Conservation (phyloP, 2,113 vertebrate species). For the Corydoras maculifer region DNA sequence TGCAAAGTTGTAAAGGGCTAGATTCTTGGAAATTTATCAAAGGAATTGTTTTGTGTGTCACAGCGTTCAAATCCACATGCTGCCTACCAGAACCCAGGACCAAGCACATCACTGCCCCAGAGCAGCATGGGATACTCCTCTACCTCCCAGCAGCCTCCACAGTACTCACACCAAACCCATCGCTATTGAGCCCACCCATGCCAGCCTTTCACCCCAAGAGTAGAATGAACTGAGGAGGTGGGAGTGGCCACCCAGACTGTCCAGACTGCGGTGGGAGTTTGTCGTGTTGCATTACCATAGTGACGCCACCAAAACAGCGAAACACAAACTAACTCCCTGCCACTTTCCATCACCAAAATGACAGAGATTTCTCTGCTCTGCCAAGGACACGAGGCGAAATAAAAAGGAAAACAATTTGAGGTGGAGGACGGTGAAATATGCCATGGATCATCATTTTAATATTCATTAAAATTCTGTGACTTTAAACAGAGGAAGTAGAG, state of each 20-base stretch:
- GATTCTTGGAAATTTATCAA: too few relatives aligned
- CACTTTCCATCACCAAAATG: slow-evolving; percentile 12
- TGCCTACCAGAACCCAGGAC: slow-evolving; percentile 99
- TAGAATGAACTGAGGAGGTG: slow-evolving; percentile 63
- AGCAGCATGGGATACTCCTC: slow-evolving; percentile 99
- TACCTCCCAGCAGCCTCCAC: slow-evolving; percentile 99
- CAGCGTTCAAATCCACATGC: slow-evolving; percentile 99
- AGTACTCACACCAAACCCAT: slow-evolving; percentile 97
- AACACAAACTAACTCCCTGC: slow-evolving; percentile 27
- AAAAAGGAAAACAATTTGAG: slow-evolving; percentile 46
- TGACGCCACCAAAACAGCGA: slow-evolving; percentile 34
- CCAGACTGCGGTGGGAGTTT: slow-evolving; percentile 36
- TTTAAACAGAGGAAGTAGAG: slow-evolving; percentile 36
- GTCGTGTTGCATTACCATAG: slow-evolving; percentile 69
- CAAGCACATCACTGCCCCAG: slow-evolving; percentile 98
- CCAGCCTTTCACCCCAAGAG: slow-evolving; percentile 50
- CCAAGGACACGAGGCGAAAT: slow-evolving; percentile 3
- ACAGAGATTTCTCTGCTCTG: slow-evolving; percentile 30
- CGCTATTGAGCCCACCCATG: slow-evolving; percentile 81
- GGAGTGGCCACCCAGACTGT: slow-evolving; percentile 41
- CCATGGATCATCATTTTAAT: slow-evolving; percentile 71
- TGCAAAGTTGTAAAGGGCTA: too few relatives aligned
- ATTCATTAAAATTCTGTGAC: slow-evolving; percentile 53
- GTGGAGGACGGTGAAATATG: slow-evolving; percentile 60
- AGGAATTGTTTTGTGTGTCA: slow-evolving; percentile 4